phyloP scores from a whole-genome alignment of 2,797 vertebrate species.

The Fistularia tabacaria region DNA sequence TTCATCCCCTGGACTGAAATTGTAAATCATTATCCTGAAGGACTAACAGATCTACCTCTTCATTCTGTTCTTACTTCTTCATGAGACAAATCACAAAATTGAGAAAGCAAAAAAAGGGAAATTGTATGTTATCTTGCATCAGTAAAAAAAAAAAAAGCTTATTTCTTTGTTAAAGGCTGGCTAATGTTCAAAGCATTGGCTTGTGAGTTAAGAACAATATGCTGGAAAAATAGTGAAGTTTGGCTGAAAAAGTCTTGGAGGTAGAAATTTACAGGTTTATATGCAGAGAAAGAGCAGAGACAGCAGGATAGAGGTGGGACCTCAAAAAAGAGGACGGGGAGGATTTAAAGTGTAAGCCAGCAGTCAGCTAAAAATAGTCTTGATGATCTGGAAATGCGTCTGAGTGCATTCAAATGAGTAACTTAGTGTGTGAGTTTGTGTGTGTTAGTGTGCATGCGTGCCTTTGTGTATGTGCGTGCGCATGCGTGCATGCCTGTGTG shows the following conservation, averaged over 20 bases:
- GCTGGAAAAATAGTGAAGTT: too few relatives aligned
- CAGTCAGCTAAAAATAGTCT: conserved; percentile 57
- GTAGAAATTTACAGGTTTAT: too few relatives aligned
- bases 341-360: conserved; percentile 41
- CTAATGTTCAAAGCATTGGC: too few relatives aligned
- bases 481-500: conserved; percentile 7
- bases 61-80: too few relatives aligned
- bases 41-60: background rate
- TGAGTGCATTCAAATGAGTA: conserved; percentile 40
- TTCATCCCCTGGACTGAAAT: conserved; percentile 17
- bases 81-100: too few relatives aligned
- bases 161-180: too few relatives aligned
- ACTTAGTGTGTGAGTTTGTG: conserved; percentile 13
- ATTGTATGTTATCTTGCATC: too few relatives aligned
- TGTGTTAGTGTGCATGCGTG: conserved; percentile 9
- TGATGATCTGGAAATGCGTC: conserved; percentile 35
- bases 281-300: conserved; percentile 21
- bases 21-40: conserved; percentile 35
- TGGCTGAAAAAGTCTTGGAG: too few relatives aligned
- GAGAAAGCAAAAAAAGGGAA: too few relatives aligned
- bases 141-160: too few relatives aligned
- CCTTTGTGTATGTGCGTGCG: conserved; percentile 6
- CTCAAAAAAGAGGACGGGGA: conserved; percentile 11
- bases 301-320: conserved; percentile 7
- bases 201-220: too few relatives aligned